Conservation (phyloP, 1,140 invertebrate genomes). For the Euborellia annulipes region DNA sequence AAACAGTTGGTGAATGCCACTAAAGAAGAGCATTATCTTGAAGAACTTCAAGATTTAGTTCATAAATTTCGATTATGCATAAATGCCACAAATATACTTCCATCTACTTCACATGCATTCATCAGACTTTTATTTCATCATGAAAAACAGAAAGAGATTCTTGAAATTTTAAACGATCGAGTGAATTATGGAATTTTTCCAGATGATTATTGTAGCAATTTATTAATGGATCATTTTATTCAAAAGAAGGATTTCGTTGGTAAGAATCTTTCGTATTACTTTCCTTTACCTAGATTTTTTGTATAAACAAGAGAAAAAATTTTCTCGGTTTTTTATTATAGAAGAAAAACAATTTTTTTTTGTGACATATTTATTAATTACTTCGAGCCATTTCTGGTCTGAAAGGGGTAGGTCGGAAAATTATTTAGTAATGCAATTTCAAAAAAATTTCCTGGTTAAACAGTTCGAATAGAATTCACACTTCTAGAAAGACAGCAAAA, state of each 20-base stretch:
- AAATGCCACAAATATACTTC: constrained; percentile 47
- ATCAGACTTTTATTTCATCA: constrained; percentile 46
- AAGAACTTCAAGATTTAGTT: constrained; percentile 51
- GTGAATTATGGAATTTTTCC: constrained; percentile 81
- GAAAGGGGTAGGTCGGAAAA: no score
- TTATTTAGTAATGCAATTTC: no score
- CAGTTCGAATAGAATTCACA: no score
- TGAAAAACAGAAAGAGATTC: constrained; percentile 39
- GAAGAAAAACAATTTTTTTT: no score
- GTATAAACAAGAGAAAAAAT: no score
- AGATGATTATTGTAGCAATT: constrained; percentile 58
- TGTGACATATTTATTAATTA: no score
- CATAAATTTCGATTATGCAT: constrained; percentile 50
- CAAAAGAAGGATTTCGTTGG: constrained; percentile 42
- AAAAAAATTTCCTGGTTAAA: no score
- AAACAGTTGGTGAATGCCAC: constrained; percentile 42
- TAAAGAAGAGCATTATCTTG: constrained; percentile 28
- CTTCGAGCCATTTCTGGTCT: no score
- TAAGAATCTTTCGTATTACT: constrained; percentile 7
- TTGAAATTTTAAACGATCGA: constrained; percentile 60
- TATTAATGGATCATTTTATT: constrained; percentile 68
- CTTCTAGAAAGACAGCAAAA: no score
- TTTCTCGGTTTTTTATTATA: neutral
- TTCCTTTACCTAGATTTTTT: no score
- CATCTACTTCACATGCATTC: constrained; percentile 68